phyloP scores from a whole-genome alignment of 2,113 vertebrate species.

The Elephantulus edwardii region DNA sequence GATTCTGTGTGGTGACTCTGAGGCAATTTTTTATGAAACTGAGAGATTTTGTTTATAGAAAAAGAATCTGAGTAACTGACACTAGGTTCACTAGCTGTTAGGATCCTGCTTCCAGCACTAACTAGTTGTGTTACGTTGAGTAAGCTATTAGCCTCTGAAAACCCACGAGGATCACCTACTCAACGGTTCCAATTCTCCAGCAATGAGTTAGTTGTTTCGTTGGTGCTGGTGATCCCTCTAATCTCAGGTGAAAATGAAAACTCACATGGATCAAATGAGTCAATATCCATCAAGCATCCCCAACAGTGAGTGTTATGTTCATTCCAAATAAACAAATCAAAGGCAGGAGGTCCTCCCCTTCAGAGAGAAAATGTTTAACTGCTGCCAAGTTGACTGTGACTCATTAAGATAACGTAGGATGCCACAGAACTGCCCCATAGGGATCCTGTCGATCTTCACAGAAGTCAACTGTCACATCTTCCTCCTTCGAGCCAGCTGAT shows the following conservation, averaged over 20 bases:
- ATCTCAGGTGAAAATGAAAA: background rate
- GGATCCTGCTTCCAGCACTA: background rate
- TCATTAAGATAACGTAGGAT: no score
- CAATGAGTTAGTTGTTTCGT: background rate
- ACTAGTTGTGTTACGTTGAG: background rate
- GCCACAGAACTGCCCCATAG: no score
- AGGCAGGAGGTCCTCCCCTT: background rate
- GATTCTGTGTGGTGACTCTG: background rate
- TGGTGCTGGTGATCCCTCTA: fast-evolving
- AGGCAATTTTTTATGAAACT: background rate
- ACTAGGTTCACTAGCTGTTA: background rate
- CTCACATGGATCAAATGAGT: background rate
- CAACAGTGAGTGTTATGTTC: background rate
- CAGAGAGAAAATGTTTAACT: no score
- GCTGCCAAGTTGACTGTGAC: no score
- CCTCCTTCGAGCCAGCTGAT: no score
- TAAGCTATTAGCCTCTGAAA: no score
- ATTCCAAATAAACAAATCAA: background rate
- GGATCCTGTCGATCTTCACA: no score
- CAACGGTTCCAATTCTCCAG: no score
- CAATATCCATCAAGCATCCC: background rate
- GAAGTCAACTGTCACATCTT: no score
- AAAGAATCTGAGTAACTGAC: background rate
- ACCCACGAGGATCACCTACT: no score
- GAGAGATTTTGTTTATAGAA: background rate